phyloP scores from a whole-genome alignment of 2,888 invertebrate species.

The Eupithecia vulgata region DNA sequence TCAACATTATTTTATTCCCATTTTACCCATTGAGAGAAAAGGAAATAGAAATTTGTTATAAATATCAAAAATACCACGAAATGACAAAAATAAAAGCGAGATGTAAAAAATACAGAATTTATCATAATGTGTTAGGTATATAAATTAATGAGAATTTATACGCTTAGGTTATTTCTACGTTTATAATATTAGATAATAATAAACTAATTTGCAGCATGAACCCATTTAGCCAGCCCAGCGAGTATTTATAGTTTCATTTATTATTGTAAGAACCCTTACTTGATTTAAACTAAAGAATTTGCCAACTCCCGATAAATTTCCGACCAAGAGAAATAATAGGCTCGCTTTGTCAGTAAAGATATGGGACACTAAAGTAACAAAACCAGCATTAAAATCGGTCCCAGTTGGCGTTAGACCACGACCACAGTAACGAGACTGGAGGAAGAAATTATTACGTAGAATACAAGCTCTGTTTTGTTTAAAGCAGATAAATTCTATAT shows the following conservation, averaged over 20 bases:
- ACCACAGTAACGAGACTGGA: conserved; percentile 11
- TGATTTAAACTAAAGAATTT: not conserved
- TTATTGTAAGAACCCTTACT: not conserved
- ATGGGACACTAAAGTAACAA: conserved; percentile 34
- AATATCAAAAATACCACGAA: too few relatives aligned
- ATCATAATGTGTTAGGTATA: not conserved
- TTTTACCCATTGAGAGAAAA: too few relatives aligned
- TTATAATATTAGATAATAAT: too few relatives aligned
- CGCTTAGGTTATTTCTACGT: not conserved
- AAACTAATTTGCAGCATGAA: too few relatives aligned
- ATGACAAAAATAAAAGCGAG: too few relatives aligned
- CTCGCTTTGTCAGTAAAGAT: conserved; percentile 16
- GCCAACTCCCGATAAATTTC: conserved; percentile 20
- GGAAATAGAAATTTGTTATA: too few relatives aligned
- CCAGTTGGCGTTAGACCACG: conserved; percentile 11
- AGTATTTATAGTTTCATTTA: not conserved
- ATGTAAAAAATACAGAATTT: too few relatives aligned
- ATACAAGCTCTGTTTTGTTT: not conserved
- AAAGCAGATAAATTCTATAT: not conserved
- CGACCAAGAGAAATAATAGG: conserved; percentile 10
- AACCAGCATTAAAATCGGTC: conserved; percentile 29
- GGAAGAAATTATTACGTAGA: not conserved
- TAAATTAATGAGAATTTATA: not conserved
- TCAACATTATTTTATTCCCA: too few relatives aligned
- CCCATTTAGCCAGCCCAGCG: too few relatives aligned